Evolutionary conservation across 2,113 vertebrate genomes (phyloP).

Genomic region (Hystrix brachyura): DNA sequence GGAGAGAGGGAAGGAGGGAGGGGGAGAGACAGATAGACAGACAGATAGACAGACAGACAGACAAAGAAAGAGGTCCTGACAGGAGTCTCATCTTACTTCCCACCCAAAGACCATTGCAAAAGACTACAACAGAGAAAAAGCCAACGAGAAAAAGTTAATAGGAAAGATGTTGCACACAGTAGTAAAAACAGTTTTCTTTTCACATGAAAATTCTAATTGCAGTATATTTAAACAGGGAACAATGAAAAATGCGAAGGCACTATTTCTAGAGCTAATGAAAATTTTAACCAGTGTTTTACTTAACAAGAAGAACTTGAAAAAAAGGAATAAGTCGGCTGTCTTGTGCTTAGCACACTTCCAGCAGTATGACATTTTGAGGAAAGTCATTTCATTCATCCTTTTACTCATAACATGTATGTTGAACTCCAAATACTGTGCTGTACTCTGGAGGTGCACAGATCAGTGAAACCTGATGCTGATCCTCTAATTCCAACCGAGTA

Average conservation of each 20-base stretch:
- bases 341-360: background rate
- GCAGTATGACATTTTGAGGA: background rate
- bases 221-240: constrained; percentile 8
- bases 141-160: background rate
- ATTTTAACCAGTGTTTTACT: constrained; percentile 28
- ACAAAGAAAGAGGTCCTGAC: background rate
- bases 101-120: background rate
- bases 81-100: background rate
- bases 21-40: too few relatives aligned
- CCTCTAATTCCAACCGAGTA: background rate
- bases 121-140: background rate
- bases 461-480: background rate
- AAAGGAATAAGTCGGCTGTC: background rate
- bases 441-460: background rate
- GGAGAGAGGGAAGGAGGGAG: too few relatives aligned
- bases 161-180: background rate
- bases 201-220: constrained; percentile 4
- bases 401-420: background rate
- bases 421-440: background rate
- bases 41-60: too few relatives aligned
- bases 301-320: constrained; percentile 50
- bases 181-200: constrained; percentile 23
- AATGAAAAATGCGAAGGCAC: background rate
- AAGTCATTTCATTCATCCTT: background rate
- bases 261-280: constrained; percentile 6